A percentile compares a stretch with the other conserved stretches of the same genome.
Evolutionary conservation across 2,113 vertebrate species (phyloP).

Genomic region (Pseudorectes ferrugineus): DNA sequence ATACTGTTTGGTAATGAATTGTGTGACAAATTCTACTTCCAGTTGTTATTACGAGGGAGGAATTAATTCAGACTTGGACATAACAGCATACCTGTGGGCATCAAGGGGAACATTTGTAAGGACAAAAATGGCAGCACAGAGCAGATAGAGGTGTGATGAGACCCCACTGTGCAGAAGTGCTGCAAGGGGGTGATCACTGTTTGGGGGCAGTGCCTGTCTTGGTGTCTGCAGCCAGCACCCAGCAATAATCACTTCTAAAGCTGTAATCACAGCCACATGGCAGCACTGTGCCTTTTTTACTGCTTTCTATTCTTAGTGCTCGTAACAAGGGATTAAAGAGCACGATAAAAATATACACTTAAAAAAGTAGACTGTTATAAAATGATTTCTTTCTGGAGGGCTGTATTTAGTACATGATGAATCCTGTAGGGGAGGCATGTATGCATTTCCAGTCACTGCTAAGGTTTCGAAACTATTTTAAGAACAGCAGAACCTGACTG

Average conservation of each 20-base stretch:
- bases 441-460: background rate
- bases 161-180: fast-evolving
- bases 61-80: background rate
- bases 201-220: background rate
- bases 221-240: background rate
- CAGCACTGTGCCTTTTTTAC: constrained; percentile 26
- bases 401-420: constrained; percentile 12
- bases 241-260: constrained; percentile 4
- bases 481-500: constrained; percentile 53
- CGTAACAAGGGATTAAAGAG: constrained; percentile 36
- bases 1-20: background rate
- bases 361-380: background rate
- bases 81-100: background rate
- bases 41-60: background rate
- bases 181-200: background rate
- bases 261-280: constrained; percentile 34
- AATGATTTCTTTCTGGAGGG: constrained; percentile 5
- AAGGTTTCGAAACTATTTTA: constrained; percentile 61
- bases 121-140: background rate
- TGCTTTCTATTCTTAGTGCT: constrained; percentile 46
- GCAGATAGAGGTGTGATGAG: background rate
- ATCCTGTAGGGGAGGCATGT: background rate
- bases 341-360: background rate
- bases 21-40: background rate
- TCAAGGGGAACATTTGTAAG: background rate